Evolutionary conservation across 2,888 invertebrate genomes (phyloP).

Genomic region (Limenitis camilla): DNA sequence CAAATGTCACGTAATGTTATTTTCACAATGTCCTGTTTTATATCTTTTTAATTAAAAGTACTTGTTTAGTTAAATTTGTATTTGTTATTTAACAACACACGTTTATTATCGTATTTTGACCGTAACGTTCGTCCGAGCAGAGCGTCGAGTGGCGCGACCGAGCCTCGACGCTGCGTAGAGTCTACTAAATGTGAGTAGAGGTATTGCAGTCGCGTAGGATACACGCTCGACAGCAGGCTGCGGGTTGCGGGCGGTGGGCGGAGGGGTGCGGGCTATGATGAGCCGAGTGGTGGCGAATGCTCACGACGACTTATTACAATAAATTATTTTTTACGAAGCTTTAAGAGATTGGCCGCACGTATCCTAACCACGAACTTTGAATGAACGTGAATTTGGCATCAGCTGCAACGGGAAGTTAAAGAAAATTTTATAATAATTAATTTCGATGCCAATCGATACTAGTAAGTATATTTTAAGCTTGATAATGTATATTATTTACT

Average conservation of each 20-base stretch:
- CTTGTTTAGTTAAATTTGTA: neutral
- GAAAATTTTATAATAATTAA: neutral
- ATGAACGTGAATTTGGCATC: constrained; percentile 52
- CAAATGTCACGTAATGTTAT: constrained; percentile 2
- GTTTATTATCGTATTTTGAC: constrained; percentile 64
- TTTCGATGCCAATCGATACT: too few species aligned
- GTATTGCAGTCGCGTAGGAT: constrained; percentile 66
- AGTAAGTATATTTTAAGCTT: too few species aligned
- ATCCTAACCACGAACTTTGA: constrained; percentile 54
- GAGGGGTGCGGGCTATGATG: constrained; percentile 53
- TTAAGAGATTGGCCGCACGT: constrained; percentile 58
- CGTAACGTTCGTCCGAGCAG: constrained; percentile 53
- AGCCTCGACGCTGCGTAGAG: constrained; percentile 63
- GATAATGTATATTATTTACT: too few species aligned
- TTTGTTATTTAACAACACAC: constrained; percentile 42
- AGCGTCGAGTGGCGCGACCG: constrained; percentile 68
- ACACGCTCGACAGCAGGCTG: constrained; percentile 51
- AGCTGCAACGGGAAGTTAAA: constrained; percentile 34
- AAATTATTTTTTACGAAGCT: constrained; percentile 70
- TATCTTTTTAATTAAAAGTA: neutral
- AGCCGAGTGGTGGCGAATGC: constrained; percentile 70
- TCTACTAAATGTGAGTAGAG: constrained; percentile 62
- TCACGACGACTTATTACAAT: constrained; percentile 72
- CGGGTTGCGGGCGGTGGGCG: neutral
- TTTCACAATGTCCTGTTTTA: neutral